Evolutionary conservation across 64 coral and sea anemone species (phyloP).

Genomic region (Hydrozoanthus tunicans): DNA sequence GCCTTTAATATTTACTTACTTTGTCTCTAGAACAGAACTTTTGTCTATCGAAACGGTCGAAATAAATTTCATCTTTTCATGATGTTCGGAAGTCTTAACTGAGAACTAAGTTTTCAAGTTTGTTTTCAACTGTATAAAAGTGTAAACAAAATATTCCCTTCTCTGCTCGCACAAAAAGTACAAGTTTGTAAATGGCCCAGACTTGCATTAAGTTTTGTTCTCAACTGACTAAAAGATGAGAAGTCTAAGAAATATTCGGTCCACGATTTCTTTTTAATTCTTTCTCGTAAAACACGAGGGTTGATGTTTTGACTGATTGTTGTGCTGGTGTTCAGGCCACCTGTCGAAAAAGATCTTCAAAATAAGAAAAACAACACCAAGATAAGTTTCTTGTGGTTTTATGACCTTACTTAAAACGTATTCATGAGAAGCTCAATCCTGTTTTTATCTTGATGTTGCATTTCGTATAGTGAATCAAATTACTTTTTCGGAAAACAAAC

Average conservation of each 20-base stretch:
- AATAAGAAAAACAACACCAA: too few relatives aligned
- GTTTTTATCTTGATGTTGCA: too few relatives aligned
- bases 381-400: too few relatives aligned
- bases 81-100: not conserved
- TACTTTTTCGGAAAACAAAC: too few relatives aligned
- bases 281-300: not conserved
- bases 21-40: not conserved
- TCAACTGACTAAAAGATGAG: too few relatives aligned
- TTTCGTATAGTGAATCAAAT: too few relatives aligned
- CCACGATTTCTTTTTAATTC: not conserved
- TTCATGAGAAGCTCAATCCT: too few relatives aligned
- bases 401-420: too few relatives aligned
- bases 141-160: not conserved
- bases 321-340: not conserved
- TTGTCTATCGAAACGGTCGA: not conserved
- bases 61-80: not conserved
- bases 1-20: not conserved
- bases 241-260: not conserved
- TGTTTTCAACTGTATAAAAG: not conserved
- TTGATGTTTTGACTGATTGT: not conserved
- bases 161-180: not conserved
- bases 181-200: not conserved
- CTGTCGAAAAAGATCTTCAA: conserved; percentile 2
- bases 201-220: not conserved
- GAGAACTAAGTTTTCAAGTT: not conserved